Conservation (phyloP, 2,113 vertebrate genomes). For the Macheiramphus alcinus region DNA sequence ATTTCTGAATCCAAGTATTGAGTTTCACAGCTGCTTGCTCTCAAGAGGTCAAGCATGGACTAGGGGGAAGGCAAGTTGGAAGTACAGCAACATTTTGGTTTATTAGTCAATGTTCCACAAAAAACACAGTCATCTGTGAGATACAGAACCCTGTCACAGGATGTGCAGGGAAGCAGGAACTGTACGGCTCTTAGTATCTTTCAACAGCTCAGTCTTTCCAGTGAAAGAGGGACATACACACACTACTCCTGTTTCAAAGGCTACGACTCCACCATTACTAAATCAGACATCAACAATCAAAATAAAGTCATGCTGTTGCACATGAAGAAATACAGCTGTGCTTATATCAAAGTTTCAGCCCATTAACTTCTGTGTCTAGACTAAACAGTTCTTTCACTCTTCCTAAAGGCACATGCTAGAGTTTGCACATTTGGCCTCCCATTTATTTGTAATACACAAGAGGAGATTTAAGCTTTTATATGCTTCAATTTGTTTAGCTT, state of each 20-base stretch:
- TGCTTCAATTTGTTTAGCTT: not conserved
- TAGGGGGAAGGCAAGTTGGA: not conserved
- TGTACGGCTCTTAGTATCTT: not conserved
- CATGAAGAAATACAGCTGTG: conserved; percentile 51
- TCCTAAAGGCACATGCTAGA: not conserved
- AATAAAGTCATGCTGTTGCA: not conserved
- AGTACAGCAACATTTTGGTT: not conserved
- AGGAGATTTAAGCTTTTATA: not conserved
- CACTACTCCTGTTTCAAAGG: conserved; percentile 5
- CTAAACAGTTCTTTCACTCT: conserved; percentile 39
- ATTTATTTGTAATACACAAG: not conserved
- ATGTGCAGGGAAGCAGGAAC: not conserved
- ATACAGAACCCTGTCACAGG: not conserved
- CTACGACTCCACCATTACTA: not conserved
- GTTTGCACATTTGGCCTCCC: conserved; percentile 12
- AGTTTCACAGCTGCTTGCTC: not conserved
- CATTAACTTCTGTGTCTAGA: conserved; percentile 52
- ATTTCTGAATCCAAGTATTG: not conserved
- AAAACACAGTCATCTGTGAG: not conserved
- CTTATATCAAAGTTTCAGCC: conserved; percentile 42
- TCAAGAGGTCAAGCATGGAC: not conserved
- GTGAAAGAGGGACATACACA: not conserved
- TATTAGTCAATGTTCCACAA: not conserved
- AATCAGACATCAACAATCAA: conserved; percentile 6
- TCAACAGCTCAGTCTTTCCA: not conserved